Base-by-base conservation (phyloP, 2,888 invertebrate genomes). In the Tethea ocularis region DNA sequence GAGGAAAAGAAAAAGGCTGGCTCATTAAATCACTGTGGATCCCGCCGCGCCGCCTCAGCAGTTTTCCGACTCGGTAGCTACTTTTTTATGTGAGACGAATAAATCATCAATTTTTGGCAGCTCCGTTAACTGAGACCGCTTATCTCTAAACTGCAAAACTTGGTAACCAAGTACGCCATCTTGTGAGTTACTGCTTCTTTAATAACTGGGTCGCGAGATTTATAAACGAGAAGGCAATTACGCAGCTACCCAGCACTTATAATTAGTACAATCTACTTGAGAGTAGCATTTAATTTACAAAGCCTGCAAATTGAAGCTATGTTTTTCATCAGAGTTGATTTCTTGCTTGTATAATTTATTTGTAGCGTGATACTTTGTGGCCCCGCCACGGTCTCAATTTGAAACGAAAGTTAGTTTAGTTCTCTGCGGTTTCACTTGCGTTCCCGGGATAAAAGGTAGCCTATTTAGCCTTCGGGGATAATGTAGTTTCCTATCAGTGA, bases 121-220 rank as follows among this genome's bases (percentile, higher is more conserved):
- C 46, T 10, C 20, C n/a, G 46, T 46, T 20, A 46, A 46, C 46
- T 46, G 17, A 1, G 20, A 10, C 10, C 10, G 46, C 46, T 46
- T 46, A 46, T 46, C 46, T 46, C 20, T 20, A 20, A 46, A 46
- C 46, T 46, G 20, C 46, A 20, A 46, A 46, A 46, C 46, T 46
- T 46, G 46, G 10, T 46, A 46, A 46, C 46, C n/a, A n/a, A n/a
- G n/a, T 46, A 15, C 46, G 46, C 20, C 46, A 46, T 46, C 46
- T 46, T 46, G 46, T 46, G 46, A 46, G 46, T 46, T 46, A 46
- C 46, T 46, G 46, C 46, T 10, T 46, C 46, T 46, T 1, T 46
- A 20, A 20, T 46, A 46, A 46, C 46, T 46, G 46, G 46, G 10
- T 10, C 38, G 8, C 17, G 20, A 20, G 46, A 46, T 46, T 46